Evolutionary conservation across 2,113 vertebrate species (phyloP).

Genomic region (Bubo scandiacus): DNA sequence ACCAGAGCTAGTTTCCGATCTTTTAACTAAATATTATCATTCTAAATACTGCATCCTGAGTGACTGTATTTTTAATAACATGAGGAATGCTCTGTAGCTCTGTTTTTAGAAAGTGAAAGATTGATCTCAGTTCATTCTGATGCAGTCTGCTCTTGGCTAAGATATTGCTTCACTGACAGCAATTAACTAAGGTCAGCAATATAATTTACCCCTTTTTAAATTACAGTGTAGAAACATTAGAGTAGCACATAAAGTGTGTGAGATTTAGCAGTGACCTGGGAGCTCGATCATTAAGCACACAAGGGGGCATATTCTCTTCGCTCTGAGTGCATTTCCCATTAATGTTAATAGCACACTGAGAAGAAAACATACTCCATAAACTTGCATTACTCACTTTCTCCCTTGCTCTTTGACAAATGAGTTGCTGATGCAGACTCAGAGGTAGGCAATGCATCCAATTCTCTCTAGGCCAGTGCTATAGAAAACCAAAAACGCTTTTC

Average conservation of each 20-base stretch:
- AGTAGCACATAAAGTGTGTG: background rate
- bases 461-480: background rate
- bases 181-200: conserved; percentile 3
- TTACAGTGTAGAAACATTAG: background rate
- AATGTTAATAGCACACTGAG: background rate
- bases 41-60: background rate
- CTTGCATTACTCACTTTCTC: background rate
- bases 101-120: background rate
- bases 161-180: background rate
- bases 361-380: background rate
- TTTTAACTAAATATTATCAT: background rate
- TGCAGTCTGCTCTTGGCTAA: background rate
- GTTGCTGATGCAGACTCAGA: background rate
- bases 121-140: background rate
- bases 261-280: background rate
- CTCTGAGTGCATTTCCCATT: background rate
- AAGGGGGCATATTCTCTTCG: background rate
- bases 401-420: background rate
- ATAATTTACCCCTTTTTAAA: background rate
- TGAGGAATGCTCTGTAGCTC: background rate
- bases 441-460: background rate
- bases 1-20: background rate
- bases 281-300: background rate
- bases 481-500: background rate
- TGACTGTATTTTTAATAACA: background rate